phyloP scores from a whole-genome alignment of 1,140 invertebrate genomes.

The Sycobia sp. region DNA sequence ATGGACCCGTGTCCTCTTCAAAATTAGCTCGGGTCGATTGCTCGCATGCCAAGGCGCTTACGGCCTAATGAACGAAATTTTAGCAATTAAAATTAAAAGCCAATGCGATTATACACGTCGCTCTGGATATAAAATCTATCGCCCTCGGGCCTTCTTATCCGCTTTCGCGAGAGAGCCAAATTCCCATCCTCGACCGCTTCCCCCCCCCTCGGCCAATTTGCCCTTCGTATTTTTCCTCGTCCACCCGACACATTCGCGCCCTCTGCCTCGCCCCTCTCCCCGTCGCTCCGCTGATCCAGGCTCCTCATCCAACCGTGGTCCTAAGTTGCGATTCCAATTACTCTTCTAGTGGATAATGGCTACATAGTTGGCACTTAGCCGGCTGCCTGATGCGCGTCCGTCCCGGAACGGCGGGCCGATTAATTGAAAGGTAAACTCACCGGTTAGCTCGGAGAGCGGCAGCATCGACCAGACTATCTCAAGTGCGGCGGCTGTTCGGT shows the following conservation, averaged over 20 bases:
- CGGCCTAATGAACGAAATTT: no score
- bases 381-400: slow-evolving; percentile 10
- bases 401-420: slow-evolving; percentile 38
- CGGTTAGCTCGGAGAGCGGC: slow-evolving; percentile 47
- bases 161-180: no score
- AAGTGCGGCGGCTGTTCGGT: slow-evolving; percentile 36
- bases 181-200: no score
- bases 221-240: not conserved
- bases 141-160: no score
- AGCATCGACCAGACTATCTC: slow-evolving; percentile 53
- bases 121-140: no score
- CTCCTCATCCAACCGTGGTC: not conserved
- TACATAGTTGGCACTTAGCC: slow-evolving; percentile 51
- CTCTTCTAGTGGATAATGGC: slow-evolving; percentile 55
- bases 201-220: not conserved
- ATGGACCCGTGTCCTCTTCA: no score
- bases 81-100: no score
- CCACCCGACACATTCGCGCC: slow-evolving; percentile 14
- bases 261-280: no score
- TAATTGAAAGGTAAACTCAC: slow-evolving; percentile 59
- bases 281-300: no score
- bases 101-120: no score
- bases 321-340: slow-evolving; percentile 53
- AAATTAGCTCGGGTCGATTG: no score
- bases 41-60: no score